Base-by-base conservation (phyloP, 2,113 vertebrate species). In the Myiagra hebetior region DNA sequence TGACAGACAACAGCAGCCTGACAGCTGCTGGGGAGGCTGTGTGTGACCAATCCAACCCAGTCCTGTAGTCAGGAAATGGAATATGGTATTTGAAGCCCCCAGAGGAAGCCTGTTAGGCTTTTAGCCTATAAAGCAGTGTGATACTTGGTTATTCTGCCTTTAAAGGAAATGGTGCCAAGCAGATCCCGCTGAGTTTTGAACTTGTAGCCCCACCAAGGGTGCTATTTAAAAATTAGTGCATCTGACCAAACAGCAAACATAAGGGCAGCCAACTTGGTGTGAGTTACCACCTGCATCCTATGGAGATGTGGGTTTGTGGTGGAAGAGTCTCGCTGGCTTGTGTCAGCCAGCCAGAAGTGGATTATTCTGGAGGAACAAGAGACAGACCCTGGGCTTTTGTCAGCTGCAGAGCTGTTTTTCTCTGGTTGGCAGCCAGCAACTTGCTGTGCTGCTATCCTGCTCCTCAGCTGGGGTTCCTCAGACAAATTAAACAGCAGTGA, bases 351-450 rank as follows among this genome's bases (percentile, higher is more conserved):
- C 35, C 53, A 85, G 89, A 14, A 78, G 56, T 4, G 11, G 55
- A 55, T 87, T 63, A 35, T 74, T 85, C 69, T 88, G 82, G 35
- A 82, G 77, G 52, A 85, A 41, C 20, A 64, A 46, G 87, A 78
- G 87, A 72, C 72, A 68, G 75, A 88, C n/a, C 13, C 64, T 39
- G 33, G 63, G 33, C 56, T 91, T 41, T 44, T 64, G 52, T 84
- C 68, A 70, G 60, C 87, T 74, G 50, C 37, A 42, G 73, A 68
- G 72, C 28, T 93, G 82, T 26, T 70, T 82, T 46, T 12, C 39
- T 81, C 44, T 91, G 59, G n/a, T 72, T 94, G 77, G 65, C 76
- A 96, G 94, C 85, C 91, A 96, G 91, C 37, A 82, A 3, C 46
- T 80, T 42, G 52, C 75, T 64, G 52, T 75, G 79, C 56, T 64